Base-by-base conservation (phyloP, 2,888 invertebrate genomes). In the Cataglyphis altisquamis region DNA sequence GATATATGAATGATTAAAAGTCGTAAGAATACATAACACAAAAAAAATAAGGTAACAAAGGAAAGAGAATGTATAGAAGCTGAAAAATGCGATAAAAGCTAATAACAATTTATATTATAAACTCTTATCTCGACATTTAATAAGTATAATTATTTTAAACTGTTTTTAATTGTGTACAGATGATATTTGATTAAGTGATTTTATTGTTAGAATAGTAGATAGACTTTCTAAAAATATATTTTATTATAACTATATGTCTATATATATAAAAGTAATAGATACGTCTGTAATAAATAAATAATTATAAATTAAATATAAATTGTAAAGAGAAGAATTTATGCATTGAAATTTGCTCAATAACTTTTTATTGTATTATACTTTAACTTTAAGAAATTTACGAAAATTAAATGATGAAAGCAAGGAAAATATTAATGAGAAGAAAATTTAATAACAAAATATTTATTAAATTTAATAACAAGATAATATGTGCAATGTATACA, bases 401-500 rank as follows among this genome's bases (percentile, higher is more conserved):
- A 15, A 41, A n/a, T 25, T 25, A 41, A 74, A 64, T 3, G 4
- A 52, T n/a, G 18, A 15, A 55, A 6, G 10, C 29, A 32, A 39
- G 8, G 6, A 39, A 9, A 3, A 36, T 18, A 18, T 25, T 57
- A 10, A 39, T 3, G 3, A 29, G 12, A 62, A 29, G 9, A 29
- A 73, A 63, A 63, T 1, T 63, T 41, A 12, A 9, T 15, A 21
- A 57, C 9, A 5, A 57, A 29, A 29, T n/a, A 32, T 45, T 39
- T 64, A 63, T 73, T 73, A 73, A 63, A 63, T 1, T 63, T 41
- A 12, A 9, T 15, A 21, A 57, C 9, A 5, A 57, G 21, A 39
- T 25, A 12, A 25, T 41, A 21, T 12, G 32, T 5, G 48, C 4
- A 68, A 18, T 39, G 1, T 52, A 2, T 52, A 52, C 8, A 52